Evolutionary conservation across 2,888 invertebrate species (phyloP), one percentile per base, ranked within the genome.

Genomic region (Germaria angustata): DNA sequence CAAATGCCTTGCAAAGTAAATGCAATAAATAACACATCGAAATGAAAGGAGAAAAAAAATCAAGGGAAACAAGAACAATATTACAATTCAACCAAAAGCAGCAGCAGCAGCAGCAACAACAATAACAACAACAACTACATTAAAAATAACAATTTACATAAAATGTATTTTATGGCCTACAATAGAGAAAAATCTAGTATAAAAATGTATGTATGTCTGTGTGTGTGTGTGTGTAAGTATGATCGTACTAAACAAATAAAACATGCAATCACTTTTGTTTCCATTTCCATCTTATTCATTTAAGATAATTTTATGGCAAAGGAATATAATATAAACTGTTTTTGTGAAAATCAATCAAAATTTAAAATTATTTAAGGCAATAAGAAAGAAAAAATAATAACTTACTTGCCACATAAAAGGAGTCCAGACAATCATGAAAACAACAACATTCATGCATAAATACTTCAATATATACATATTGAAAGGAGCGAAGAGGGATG

Each of bases 1-100:
- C 78, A 82, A 84, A 83, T 85, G 86, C 86, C 49, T 85, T 85
- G 80, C 77, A 82, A 79, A 73, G 81, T 75, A 75, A 81, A 84
- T 71, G 34, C 65, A 73, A 66, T 63, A 65, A 79, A 78, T 69
- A 69, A 53, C 66, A 80, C 55, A 69, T 51, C 71, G 57, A 36
- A 63, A 53, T 28, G 53, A 41, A 66, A 66, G 41, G 75, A 51
- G 61, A 68, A 13, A 15, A 2, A 44, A 71, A 75, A 77, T 11
- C 17, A 72, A 72, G 22, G 51, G 28, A 51, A 61, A 61, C 11
- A 71, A 53, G 5, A 66, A 39, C 39, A 24, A 49, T n/a, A 53
- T 20, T 7, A 24, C 22, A 44, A 34, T 36, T n/a, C n/a, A n/a
- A n/a, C n/a, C 11, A 4, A 24, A 32, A 49, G 4, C n/a, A 57